Evolutionary conservation across 2,113 vertebrate species (phyloP), one percentile per base, ranked within the genome.

Genomic region (Engraulis encrasicolus): DNA sequence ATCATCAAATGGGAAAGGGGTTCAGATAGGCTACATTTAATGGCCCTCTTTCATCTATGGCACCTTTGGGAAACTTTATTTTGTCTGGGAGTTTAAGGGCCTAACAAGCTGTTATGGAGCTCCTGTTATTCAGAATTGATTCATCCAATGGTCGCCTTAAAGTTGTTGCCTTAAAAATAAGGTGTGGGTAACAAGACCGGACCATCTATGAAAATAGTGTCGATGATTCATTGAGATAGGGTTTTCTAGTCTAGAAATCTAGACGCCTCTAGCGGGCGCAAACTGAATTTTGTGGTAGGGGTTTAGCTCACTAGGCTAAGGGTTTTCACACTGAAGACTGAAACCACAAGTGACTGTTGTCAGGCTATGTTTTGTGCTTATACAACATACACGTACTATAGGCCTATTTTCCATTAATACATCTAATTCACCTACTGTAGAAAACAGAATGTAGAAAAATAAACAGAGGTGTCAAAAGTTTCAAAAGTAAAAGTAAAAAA

Each of bases 51-150:
- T 34, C 66, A 3, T 23, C 23, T 17, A 74, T 14, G 12, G 27
- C 66, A 74, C 66, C 34, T 74, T 34, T 74, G 66, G 66, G 66
- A 31, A 74, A 74, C 66, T 34, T 74, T n/a, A n/a, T n/a, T n/a
- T 74, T 74, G 66, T 31, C 66, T 15, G 18, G 66, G 66, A 74
- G 31, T 74, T 74, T 74, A 34, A 74, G 66, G 66, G 34, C 27
- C 15, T 74, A 14, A 34, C 66, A 34, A 15, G 34, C 66, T 74
- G 23, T 74, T 74, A 74, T 74, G 66, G 92, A 93, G 92, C 91
- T 91, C 80, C 79, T 86, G 90, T 90, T 88, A 92, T 91, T 90
- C 83, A 0, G 80, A 87, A 87, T 90, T 88, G 86, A 27, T 86
- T 37, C 86, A 86, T 84, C 85, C 12, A 78, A 82, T 85, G 88